Evolutionary conservation across 2,113 vertebrate species (phyloP).

Genomic region (Megaceryle torquata): DNA sequence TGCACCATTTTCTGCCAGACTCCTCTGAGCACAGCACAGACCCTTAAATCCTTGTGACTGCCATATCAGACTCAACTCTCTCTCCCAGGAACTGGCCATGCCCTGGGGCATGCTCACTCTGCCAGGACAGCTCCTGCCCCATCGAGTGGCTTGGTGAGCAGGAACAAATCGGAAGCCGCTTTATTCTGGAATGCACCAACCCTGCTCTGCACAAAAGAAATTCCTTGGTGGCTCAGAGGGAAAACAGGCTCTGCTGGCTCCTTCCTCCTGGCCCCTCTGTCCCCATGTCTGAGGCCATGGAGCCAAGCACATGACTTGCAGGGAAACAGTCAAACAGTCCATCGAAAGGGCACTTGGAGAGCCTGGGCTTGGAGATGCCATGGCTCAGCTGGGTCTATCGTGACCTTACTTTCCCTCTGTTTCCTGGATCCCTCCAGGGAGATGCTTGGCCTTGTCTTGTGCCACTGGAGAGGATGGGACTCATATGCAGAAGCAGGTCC

Average conservation of each 20-base stretch:
- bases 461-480: background rate
- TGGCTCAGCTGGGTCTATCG: accelerated
- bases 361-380: background rate
- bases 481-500: background rate
- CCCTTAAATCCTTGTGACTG: background rate
- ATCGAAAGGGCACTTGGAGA: accelerated
- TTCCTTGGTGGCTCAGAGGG: background rate
- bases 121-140: background rate
- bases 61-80: background rate
- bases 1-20: background rate
- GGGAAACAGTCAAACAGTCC: background rate
- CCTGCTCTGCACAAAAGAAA: constrained; percentile 6
- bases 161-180: background rate
- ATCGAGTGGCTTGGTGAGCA: accelerated
- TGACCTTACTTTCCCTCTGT: background rate
- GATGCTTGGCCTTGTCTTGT: background rate
- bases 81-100: background rate
- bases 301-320: background rate
- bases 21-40: background rate
- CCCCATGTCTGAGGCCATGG: background rate
- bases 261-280: constrained; percentile 10
- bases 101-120: background rate
- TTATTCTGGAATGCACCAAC: background rate
- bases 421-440: background rate
- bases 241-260: constrained; percentile 26